These are phyloP conservation scores for Cryptotermes secundus DNA, from an alignment of 1,140 invertebrate genomes.

Conservation along the genomic window DNA sequence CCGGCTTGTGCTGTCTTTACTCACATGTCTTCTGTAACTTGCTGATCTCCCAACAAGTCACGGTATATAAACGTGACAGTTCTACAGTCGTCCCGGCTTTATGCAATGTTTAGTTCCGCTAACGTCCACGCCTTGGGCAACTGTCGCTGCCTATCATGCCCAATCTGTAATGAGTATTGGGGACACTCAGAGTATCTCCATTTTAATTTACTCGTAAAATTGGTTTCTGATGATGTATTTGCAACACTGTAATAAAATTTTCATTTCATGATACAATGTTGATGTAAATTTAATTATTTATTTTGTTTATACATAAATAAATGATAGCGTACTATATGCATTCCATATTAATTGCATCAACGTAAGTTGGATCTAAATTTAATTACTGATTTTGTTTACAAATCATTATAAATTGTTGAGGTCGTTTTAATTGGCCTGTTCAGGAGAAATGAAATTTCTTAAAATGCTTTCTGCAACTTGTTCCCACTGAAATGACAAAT, in stretches of 20 bases:
- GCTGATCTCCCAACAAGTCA: too few relatives aligned
- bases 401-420: conserved; percentile 18
- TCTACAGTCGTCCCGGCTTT: not conserved
- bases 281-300: conserved; percentile 21
- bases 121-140: not conserved
- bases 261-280: conserved; percentile 1
- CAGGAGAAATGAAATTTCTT: not conserved
- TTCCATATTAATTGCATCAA: not conserved
- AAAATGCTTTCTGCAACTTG: not conserved
- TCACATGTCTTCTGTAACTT: too few relatives aligned
- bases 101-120: not conserved
- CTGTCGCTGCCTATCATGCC: not conserved
- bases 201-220: conserved; percentile 20
- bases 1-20: too few relatives aligned
- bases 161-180: not conserved
- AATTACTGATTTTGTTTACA: conserved; percentile 12
- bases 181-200: not conserved
- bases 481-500: too few relatives aligned
- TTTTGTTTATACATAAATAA: conserved; percentile 12
- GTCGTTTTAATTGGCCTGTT: not conserved
- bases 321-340: not conserved
- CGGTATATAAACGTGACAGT: too few relatives aligned
- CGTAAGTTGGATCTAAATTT: conserved; percentile 14
- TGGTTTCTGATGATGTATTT: not conserved
- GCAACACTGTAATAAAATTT: not conserved